Conservation (phyloP, 2,113 vertebrate species). For the Panthera uncia region DNA sequence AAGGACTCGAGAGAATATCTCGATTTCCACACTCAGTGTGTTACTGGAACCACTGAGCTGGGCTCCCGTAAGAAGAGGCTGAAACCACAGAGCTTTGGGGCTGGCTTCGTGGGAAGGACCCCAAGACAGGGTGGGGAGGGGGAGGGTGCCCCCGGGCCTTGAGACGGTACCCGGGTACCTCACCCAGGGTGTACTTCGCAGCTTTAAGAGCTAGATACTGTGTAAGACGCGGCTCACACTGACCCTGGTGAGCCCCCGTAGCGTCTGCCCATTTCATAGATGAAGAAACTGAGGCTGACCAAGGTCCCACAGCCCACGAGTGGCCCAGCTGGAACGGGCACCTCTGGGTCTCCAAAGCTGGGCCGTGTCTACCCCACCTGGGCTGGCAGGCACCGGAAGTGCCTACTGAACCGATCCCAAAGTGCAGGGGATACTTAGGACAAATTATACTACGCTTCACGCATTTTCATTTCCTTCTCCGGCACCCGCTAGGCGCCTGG, state of each 20-base stretch:
- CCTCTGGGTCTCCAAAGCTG: background rate
- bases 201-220: rapidly evolving
- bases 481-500: background rate
- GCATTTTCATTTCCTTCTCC: background rate
- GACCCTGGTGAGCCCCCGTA: background rate
- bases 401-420: background rate
- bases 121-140: background rate
- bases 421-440: background rate
- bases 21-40: background rate
- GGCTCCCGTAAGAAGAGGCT: background rate
- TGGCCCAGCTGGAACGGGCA: background rate
- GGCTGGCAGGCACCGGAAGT: background rate
- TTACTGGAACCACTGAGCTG: background rate
- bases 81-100: background rate
- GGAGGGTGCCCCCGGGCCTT: rapidly evolving
- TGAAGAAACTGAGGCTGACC: background rate
- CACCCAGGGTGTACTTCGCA: rapidly evolving
- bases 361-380: background rate
- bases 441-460: background rate
- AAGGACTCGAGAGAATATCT: too few species aligned
- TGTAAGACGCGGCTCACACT: rapidly evolving
- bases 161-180: rapidly evolving
- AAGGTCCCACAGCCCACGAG: background rate
- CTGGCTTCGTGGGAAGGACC: background rate
- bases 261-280: background rate